Conservation (phyloP, 2,888 invertebrate species). For the Mylabris sibirica region DNA sequence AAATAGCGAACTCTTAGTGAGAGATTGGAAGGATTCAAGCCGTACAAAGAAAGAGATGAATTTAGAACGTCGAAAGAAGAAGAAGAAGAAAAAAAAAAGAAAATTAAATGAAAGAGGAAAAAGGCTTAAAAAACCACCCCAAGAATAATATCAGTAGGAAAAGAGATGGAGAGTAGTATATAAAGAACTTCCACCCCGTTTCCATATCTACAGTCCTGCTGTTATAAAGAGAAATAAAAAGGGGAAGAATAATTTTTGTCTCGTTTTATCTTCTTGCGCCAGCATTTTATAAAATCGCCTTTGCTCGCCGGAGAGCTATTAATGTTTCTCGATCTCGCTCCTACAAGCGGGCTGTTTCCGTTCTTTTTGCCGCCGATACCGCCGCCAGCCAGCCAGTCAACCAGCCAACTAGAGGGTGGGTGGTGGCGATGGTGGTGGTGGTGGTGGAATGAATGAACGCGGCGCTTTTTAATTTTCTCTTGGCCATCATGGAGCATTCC, state of each 20-base stretch:
- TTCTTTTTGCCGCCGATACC: conserved; percentile 37
- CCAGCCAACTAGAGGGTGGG: conserved; percentile 18
- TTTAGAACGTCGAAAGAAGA: conserved; percentile 23
- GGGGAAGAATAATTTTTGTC: conserved; percentile 58
- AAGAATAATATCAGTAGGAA: conserved; percentile 13
- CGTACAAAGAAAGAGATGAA: conserved; percentile 20
- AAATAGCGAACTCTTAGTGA: conserved; percentile 4
- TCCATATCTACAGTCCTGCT: background rate
- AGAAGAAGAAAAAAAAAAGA: background rate
- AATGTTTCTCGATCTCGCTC: conserved; percentile 49
- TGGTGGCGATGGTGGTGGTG: conserved; percentile 8
- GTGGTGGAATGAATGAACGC: conserved; percentile 15
- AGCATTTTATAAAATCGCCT: conserved; percentile 58
- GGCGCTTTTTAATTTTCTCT: conserved; percentile 45
- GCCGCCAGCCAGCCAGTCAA: conserved; percentile 12
- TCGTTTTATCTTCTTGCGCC: conserved; percentile 57
- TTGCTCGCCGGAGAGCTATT: conserved; percentile 47
- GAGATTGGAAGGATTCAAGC: conserved; percentile 17
- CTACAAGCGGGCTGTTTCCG: conserved; percentile 39
- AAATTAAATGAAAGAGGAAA: conserved; percentile 19
- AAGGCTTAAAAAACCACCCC: background rate
- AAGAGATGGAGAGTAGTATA: conserved; percentile 21
- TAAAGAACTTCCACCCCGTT: conserved; percentile 18
- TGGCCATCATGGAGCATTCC: conserved; percentile 41
- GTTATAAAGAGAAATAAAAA: conserved; percentile 51